Base-by-base conservation (phyloP, 2,888 invertebrate species). In the Drosophila kokeensis region DNA sequence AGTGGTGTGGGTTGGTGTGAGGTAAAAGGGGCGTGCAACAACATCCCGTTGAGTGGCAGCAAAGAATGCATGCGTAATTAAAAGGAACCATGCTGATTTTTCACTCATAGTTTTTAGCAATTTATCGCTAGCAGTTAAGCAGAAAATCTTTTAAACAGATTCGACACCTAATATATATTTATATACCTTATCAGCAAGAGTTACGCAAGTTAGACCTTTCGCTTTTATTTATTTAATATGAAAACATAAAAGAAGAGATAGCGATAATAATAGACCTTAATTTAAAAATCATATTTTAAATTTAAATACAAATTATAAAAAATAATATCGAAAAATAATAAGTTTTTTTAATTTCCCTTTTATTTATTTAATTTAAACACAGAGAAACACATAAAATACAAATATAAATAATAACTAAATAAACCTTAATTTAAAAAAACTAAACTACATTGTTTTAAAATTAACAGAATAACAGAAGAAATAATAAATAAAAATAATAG, bases 51-150 rank as follows among this genome's bases (percentile, higher is more conserved):
- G 70, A 69, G 77, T 71, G 69, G 49, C 61, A 67, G 69, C 57
- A 55, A 62, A 71, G 76, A 65, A 76, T 63, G 74, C 83, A 67
- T 72, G 73, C 83, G 81, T 88, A 88, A 85, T 85, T 88, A 88
- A 86, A 83, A 61, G 80, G 55, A 68, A 68, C 73, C 87, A 81
- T 76, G 83, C 83, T 83, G 83, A 13, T 80, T 67, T 36, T 45
- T 63, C 30, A 15, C 45, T 7, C 34, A 54, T 42, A 45, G 45
- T 24, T 42, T 13, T 36, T 8, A 60, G n/a, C 32, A 58, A 48
- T 48, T 45, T 49, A 18, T 3, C 10, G 11, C 49, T 18, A 49
- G 49, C 24, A 45, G 24, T 24, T 15, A 45, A 8, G 45, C 45
- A 45, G 24, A 24, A 45, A 45, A 45, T 24, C 24, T 15, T 4